Conservation (phyloP, 2,797 vertebrate species). For the Acridotheres tristis region DNA sequence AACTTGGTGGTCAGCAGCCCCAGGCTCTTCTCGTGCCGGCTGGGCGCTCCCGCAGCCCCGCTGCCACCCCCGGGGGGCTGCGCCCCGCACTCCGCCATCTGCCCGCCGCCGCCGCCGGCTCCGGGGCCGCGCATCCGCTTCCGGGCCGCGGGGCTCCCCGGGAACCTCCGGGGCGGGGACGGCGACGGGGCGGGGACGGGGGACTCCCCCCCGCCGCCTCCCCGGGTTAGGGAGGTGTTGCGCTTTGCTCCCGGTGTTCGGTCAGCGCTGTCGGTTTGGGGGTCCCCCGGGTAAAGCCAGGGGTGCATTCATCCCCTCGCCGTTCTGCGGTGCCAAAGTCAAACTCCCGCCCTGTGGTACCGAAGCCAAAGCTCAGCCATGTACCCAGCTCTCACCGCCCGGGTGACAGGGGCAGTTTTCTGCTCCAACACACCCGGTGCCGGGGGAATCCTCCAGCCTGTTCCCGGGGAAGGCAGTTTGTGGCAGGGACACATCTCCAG, state of each 20-base stretch:
- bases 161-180: slow-evolving; percentile 23
- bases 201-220: neutral
- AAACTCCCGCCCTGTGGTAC: neutral
- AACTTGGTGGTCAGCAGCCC: slow-evolving; percentile 97
- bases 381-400: neutral
- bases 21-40: slow-evolving; percentile 95
- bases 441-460: neutral
- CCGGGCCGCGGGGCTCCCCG: slow-evolving; percentile 40
- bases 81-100: slow-evolving; percentile 77
- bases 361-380: neutral
- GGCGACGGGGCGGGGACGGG: neutral
- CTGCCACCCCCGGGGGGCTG: slow-evolving; percentile 9
- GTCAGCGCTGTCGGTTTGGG: neutral
- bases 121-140: slow-evolving; percentile 65
- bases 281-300: no score
- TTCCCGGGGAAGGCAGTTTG: neutral
- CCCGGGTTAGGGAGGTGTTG: rapidly evolving
- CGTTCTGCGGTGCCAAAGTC: neutral
- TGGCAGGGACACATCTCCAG: neutral
- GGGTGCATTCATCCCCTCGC: neutral
- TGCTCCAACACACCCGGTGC: neutral
- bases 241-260: rapidly evolving
- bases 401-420: neutral
- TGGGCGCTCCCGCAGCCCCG: slow-evolving; percentile 83
- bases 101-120: slow-evolving; percentile 58